phyloP scores from a whole-genome alignment of 2,797 vertebrate species.

The Falco cherrug region DNA sequence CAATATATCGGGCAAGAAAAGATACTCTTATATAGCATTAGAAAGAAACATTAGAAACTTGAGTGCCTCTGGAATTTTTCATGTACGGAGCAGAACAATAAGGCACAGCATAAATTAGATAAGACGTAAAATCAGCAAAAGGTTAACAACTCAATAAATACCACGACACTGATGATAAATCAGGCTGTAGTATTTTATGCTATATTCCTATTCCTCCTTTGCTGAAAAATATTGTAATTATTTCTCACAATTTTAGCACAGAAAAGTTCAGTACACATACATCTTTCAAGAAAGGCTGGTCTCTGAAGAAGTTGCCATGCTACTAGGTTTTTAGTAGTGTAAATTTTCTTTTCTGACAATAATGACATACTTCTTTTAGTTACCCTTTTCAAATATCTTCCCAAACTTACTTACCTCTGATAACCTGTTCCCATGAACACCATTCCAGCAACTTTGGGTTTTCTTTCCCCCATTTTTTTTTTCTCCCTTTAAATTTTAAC shows the following conservation, averaged over 20 bases:
- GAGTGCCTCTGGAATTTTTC: not conserved
- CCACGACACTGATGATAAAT: not conserved
- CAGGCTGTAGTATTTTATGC: not conserved
- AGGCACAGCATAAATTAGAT: not conserved
- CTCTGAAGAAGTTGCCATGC: not conserved
- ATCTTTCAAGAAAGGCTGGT: not conserved
- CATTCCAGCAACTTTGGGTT: not conserved
- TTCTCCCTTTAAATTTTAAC: not conserved
- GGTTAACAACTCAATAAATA: not conserved
- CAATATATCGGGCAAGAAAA: not conserved
- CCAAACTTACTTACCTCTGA: not conserved
- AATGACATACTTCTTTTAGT: not conserved
- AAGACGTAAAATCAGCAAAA: not conserved
- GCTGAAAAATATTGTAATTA: not conserved
- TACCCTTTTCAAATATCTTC: not conserved
- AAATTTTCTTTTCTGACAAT: not conserved
- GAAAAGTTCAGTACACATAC: not conserved
- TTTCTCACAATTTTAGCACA: not conserved
- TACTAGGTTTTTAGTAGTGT: not conserved
- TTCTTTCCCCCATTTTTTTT: too few species aligned
- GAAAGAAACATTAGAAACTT: not conserved
- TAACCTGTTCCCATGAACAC: not conserved
- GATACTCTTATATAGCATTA: fast-evolving
- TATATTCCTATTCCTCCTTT: not conserved
- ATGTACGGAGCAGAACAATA: not conserved